A percentile compares a stretch with the other conserved stretches of the same genome.
Evolutionary conservation across 2,113 vertebrate species (phyloP).

Genomic region (Callionymus lyra): DNA sequence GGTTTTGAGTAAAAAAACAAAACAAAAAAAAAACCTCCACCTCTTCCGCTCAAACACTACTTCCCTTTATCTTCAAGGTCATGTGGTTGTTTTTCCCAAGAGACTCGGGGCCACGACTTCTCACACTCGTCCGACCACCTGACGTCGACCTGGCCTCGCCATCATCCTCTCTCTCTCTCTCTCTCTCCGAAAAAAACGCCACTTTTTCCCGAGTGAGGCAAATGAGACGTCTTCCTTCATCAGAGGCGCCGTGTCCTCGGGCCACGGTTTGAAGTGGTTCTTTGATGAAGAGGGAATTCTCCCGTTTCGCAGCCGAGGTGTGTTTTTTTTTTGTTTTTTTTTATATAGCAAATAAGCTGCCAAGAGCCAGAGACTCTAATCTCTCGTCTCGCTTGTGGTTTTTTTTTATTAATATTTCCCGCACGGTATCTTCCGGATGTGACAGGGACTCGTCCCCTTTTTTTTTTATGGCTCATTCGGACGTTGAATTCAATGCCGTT

Average conservation of each 20-base stretch:
- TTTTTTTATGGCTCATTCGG: not conserved
- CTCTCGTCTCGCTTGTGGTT: conserved; percentile 18
- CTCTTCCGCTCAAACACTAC: conserved; percentile 4
- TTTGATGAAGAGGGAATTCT: conserved; percentile 58
- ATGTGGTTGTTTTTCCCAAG: conserved; percentile 13
- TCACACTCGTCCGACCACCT: conserved; percentile 7
- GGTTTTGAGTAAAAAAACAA: not conserved
- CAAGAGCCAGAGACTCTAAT: conserved; percentile 28
- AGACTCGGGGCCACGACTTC: not conserved
- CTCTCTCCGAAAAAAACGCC: conserved; percentile 36
- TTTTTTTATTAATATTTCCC: conserved; percentile 9
- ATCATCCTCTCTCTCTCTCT: conserved; percentile 34
- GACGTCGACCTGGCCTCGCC: too few species aligned
- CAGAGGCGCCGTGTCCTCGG: conserved; percentile 33
- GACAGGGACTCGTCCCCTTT: conserved; percentile 1
- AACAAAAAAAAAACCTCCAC: conserved; percentile 3
- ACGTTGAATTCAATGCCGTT: not conserved
- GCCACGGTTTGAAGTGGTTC: conserved; percentile 51
- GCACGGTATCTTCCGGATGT: conserved; percentile 7
- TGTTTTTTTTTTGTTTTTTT: too few species aligned
- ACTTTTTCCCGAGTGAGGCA: conserved; percentile 42
- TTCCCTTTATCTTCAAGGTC: conserved; percentile 30
- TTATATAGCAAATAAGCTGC: conserved; percentile 46
- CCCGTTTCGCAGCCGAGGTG: conserved; percentile 38
- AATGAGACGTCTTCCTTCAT: conserved; percentile 28